These are phyloP conservation scores for Drosophila paramelanica DNA, from an alignment of 2,888 invertebrate species.

Conservation along the genomic window DNA sequence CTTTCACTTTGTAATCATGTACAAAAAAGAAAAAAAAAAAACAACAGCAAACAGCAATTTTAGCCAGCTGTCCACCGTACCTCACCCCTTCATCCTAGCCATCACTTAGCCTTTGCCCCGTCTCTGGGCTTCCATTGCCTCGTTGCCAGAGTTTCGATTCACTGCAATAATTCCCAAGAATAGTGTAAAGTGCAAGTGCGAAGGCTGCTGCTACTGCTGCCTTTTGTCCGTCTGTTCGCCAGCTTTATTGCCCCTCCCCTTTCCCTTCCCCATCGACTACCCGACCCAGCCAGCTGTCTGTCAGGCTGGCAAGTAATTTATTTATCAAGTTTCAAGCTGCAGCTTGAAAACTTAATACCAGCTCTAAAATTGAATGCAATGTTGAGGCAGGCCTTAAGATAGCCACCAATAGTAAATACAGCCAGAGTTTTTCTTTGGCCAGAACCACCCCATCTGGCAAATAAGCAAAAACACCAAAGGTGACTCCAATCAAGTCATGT, in stretches of 20 bases:
- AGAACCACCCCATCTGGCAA: not conserved
- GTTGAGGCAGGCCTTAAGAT: conserved; percentile 37
- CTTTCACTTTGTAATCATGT: not conserved
- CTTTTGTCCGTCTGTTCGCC: conserved; percentile 1
- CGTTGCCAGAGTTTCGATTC: conserved; percentile 69
- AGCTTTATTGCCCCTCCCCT: not conserved
- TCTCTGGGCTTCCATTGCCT: conserved; percentile 21
- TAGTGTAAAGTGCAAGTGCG: conserved; percentile 72
- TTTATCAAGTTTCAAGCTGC: conserved; percentile 81
- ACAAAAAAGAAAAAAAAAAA: no score
- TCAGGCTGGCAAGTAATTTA: conserved; percentile 72
- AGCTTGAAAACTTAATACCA: conserved; percentile 81
- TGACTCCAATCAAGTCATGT: conserved; percentile 38
- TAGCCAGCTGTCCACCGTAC: conserved; percentile 14
- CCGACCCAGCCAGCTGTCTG: conserved; percentile 9
- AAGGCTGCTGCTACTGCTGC: conserved; percentile 38
- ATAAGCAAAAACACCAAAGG: conserved; percentile 13
- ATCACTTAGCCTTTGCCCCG: not conserved
- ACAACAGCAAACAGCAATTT: conserved; percentile 55
- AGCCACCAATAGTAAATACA: conserved; percentile 22
- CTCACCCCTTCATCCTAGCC: not conserved
- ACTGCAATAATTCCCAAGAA: conserved; percentile 79
- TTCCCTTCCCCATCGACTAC: not conserved
- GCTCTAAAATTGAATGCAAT: conserved; percentile 74
- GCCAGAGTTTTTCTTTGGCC: conserved; percentile 12